A percentile compares a stretch with the other conserved stretches of the same genome.
Evolutionary conservation across 35 echinoderm and acorn worm genomes (phyloP).

Genomic region (Ophiothrix spiculata): DNA sequence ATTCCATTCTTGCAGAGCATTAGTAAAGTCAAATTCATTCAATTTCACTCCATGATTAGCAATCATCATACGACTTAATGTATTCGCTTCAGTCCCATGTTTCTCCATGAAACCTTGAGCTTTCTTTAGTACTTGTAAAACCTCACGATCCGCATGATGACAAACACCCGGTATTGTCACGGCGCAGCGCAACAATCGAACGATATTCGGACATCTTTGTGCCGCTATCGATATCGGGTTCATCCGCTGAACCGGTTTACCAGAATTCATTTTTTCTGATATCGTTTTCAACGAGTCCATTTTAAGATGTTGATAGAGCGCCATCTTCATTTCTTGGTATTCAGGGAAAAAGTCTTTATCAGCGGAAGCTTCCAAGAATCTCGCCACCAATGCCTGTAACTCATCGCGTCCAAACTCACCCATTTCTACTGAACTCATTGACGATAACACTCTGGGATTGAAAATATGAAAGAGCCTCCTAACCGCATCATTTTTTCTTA

Average conservation of each 20-base stretch:
- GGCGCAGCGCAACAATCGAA: not conserved
- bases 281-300: not conserved
- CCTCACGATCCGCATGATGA: not conserved
- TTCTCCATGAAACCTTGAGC: not conserved
- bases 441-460: not conserved
- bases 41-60: not conserved
- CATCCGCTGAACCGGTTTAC: not conserved
- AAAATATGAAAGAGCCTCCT: not conserved
- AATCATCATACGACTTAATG: conserved; percentile 11
- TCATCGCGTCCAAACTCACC: not conserved
- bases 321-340: conserved; percentile 4
- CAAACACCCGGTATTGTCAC: not conserved
- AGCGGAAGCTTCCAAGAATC: not conserved
- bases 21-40: not conserved
- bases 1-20: not conserved
- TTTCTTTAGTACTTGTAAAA: not conserved
- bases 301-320: not conserved
- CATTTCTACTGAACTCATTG: not conserved
- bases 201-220: not conserved
- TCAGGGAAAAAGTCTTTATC: not conserved
- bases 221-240: not conserved
- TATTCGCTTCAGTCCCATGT: not conserved
- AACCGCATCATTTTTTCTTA: not conserved
- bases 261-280: not conserved
- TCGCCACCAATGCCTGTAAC: not conserved